These are phyloP conservation scores for Polyergus mexicanus DNA, from an alignment of 1,140 invertebrate species.

Conservation along the genomic window DNA sequence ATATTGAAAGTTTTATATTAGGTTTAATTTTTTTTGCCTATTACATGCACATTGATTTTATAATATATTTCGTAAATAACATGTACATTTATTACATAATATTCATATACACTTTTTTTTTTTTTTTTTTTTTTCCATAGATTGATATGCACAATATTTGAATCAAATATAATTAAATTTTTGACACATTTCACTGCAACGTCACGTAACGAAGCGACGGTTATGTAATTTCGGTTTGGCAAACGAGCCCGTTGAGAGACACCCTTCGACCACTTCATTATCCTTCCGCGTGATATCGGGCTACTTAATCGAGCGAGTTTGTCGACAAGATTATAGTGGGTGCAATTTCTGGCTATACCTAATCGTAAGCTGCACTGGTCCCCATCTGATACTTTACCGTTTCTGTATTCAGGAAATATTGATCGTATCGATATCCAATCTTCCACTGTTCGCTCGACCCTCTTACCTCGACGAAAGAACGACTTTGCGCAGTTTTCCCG, in stretches of 20 bases:
- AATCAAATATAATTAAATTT: background rate
- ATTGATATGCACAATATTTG: background rate
- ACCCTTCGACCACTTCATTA: constrained; percentile 72
- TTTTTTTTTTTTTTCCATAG: background rate
- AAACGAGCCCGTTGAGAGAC: constrained; percentile 54
- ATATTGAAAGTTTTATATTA: background rate
- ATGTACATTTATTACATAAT: background rate
- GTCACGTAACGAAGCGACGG: too few species aligned
- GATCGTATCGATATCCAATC: constrained; percentile 57
- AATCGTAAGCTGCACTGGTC: constrained; percentile 75
- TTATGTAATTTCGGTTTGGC: constrained; percentile 65
- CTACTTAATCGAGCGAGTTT: constrained; percentile 76
- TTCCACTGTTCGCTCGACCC: background rate
- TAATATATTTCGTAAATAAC: constrained; percentile 1
- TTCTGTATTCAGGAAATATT: constrained; percentile 32
- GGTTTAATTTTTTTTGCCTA: background rate
- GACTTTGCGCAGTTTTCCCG: background rate
- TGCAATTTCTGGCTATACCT: constrained; percentile 49
- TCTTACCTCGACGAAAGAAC: constrained; percentile 39
- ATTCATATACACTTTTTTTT: background rate
- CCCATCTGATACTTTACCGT: constrained; percentile 8
- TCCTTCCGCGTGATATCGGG: constrained; percentile 63
- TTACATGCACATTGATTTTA: background rate
- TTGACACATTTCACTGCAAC: background rate
- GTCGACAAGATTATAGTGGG: constrained; percentile 70